These are phyloP conservation scores for Bombus terrestris DNA, from an alignment of 1,140 invertebrate genomes.

Conservation along the genomic window DNA sequence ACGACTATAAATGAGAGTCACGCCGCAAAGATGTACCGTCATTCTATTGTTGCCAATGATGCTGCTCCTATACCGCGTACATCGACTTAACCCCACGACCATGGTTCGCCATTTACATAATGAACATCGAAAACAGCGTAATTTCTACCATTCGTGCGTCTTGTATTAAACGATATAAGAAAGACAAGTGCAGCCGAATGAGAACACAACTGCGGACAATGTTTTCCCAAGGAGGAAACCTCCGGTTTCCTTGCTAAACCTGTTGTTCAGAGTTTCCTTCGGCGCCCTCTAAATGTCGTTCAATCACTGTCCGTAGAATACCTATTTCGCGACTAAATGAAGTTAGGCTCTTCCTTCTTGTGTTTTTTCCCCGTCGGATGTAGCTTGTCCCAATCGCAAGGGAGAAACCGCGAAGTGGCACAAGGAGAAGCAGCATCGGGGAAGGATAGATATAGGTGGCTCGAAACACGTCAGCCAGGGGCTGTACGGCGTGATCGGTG, in stretches of 20 bases:
- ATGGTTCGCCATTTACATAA: conserved; percentile 13
- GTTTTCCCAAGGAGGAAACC: conserved; percentile 37
- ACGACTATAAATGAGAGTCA: conserved; percentile 42
- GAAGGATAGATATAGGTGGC: background rate
- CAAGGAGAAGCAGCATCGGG: background rate
- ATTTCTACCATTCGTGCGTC: background rate
- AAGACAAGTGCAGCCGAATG: background rate
- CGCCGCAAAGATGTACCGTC: conserved; percentile 44
- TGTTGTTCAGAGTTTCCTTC: conserved; percentile 46
- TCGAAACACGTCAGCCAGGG: background rate
- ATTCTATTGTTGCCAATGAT: conserved; percentile 43
- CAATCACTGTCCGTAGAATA: conserved; percentile 50
- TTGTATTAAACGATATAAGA: background rate
- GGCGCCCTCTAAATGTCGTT: conserved; percentile 28
- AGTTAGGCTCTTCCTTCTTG: conserved; percentile 45
- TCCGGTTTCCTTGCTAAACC: conserved; percentile 13
- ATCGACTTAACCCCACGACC: too few species aligned
- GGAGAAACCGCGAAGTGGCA: background rate
- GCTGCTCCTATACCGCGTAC: too few species aligned
- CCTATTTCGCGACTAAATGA: conserved; percentile 50
- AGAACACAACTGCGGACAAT: conserved; percentile 6
- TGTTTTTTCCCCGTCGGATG: conserved; percentile 27
- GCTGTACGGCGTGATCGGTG: conserved; percentile 38
- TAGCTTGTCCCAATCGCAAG: background rate
- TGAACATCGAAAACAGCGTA: background rate